phyloP scores from a whole-genome alignment of 2,113 vertebrate genomes.

The Varanus komodoensis region DNA sequence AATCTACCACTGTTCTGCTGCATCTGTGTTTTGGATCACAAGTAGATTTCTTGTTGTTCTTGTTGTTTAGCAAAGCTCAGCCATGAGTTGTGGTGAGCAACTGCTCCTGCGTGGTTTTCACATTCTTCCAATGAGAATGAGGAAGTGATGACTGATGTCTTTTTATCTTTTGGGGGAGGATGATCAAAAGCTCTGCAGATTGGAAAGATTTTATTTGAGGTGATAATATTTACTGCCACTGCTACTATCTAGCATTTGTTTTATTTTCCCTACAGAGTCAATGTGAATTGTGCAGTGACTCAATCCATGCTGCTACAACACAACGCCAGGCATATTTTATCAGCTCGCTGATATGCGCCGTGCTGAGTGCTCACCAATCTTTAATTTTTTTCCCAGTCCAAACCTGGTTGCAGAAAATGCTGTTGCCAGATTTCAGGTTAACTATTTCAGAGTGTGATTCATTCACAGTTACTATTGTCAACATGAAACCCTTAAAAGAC shows the following conservation, averaged over 20 bases:
- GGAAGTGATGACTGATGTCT: slow-evolving; percentile 20
- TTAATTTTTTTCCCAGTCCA: not conserved
- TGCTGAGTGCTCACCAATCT: not conserved
- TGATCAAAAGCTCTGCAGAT: slow-evolving; percentile 20
- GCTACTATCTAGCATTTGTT: not conserved
- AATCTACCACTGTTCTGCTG: not conserved
- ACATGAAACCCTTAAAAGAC: not conserved
- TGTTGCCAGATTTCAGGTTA: slow-evolving; percentile 18
- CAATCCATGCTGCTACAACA: not conserved
- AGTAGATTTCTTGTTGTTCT: not conserved
- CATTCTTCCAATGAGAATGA: not conserved
- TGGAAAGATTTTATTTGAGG: slow-evolving; percentile 26
- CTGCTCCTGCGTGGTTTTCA: slow-evolving; percentile 9
- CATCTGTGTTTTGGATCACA: not conserved
- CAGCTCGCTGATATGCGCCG: slow-evolving; percentile 1
- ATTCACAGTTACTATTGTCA: not conserved
- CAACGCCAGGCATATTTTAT: slow-evolving; percentile 10
- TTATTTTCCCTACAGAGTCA: not conserved
- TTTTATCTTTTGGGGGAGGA: slow-evolving; percentile 26
- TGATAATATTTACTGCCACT: slow-evolving; percentile 24
- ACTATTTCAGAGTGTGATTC: slow-evolving; percentile 4
- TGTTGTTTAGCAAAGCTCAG: not conserved
- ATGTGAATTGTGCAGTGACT: slow-evolving; percentile 14
- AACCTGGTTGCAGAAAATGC: slow-evolving; percentile 4
- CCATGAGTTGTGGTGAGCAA: not conserved